Evolutionary conservation across 1,140 invertebrate genomes (phyloP).

Genomic region (Drosophila repleta): DNA sequence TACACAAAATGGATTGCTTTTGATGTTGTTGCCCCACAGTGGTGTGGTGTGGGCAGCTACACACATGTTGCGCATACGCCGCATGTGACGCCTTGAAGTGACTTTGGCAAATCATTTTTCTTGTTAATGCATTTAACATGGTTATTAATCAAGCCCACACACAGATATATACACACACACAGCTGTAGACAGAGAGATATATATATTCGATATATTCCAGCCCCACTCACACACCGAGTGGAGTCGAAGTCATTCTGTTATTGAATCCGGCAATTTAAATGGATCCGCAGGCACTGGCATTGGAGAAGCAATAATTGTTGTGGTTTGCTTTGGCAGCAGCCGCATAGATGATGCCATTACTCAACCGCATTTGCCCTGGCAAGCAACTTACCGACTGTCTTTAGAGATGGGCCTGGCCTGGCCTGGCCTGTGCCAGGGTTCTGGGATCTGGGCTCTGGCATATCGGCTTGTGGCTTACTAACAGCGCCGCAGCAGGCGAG

Average conservation of each 20-base stretch:
- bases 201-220: too few relatives aligned
- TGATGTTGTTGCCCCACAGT: conserved; percentile 47
- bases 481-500: conserved; percentile 30
- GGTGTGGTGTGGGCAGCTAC: background rate
- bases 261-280: conserved; percentile 77
- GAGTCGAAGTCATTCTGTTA: conserved; percentile 54
- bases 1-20: conserved; percentile 50
- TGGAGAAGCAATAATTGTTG: conserved; percentile 72
- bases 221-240: background rate
- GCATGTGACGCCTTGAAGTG: conserved; percentile 31
- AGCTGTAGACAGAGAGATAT: background rate
- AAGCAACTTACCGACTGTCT: conserved; percentile 23
- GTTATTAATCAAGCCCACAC: conserved; percentile 66
- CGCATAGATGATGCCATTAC: conserved; percentile 52
- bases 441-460: conserved; percentile 4
- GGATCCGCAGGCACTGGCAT: conserved; percentile 56
- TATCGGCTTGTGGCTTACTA: conserved; percentile 35
- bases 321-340: conserved; percentile 44
- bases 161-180: background rate
- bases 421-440: too few relatives aligned
- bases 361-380: conserved; percentile 59
- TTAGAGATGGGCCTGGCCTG: too few relatives aligned
- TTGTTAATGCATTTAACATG: conserved; percentile 67
- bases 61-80: conserved; percentile 64
- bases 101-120: conserved; percentile 68